Conservation (phyloP, 1,140 invertebrate genomes). For the Polyergus mexicanus region DNA sequence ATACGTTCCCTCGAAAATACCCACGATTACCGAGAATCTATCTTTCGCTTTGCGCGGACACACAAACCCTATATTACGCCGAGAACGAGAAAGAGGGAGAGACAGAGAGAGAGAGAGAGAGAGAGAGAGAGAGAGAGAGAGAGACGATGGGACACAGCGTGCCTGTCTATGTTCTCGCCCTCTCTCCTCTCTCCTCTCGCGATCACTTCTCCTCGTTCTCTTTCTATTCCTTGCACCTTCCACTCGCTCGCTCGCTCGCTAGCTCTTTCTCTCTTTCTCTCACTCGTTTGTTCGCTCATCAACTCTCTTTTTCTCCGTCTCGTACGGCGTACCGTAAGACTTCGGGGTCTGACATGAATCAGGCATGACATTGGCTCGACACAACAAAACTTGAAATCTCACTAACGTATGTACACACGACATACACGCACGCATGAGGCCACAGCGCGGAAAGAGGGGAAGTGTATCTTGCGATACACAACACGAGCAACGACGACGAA, state of each 20-base stretch:
- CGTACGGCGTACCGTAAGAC: slow-evolving; percentile 59
- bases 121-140: slow-evolving; percentile 1
- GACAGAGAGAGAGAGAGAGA: background rate
- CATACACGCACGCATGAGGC: slow-evolving; percentile 8
- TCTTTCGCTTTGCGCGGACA: background rate
- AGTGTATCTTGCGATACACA: slow-evolving; percentile 63
- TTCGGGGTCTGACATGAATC: slow-evolving; percentile 75
- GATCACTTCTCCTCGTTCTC: slow-evolving; percentile 37
- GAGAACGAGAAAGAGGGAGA: background rate
- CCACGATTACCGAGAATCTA: background rate
- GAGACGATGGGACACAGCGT: slow-evolving; percentile 35
- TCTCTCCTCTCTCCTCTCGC: slow-evolving; percentile 52
- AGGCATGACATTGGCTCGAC: slow-evolving; percentile 77
- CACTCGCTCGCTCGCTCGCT: background rate
- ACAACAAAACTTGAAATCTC: slow-evolving; percentile 79
- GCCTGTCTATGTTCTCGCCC: slow-evolving; percentile 31
- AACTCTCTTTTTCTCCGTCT: slow-evolving; percentile 37
- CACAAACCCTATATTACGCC: slow-evolving; percentile 20
- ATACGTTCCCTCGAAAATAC: slow-evolving; percentile 31
- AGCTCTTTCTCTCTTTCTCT: slow-evolving; percentile 5
- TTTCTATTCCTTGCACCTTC: background rate
- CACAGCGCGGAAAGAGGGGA: background rate
- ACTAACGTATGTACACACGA: slow-evolving; percentile 49
- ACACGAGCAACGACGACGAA: slow-evolving; percentile 46
- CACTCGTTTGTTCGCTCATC: background rate